phyloP scores from a whole-genome alignment of 2,113 vertebrate genomes.

The Anthoscopus minutus region DNA sequence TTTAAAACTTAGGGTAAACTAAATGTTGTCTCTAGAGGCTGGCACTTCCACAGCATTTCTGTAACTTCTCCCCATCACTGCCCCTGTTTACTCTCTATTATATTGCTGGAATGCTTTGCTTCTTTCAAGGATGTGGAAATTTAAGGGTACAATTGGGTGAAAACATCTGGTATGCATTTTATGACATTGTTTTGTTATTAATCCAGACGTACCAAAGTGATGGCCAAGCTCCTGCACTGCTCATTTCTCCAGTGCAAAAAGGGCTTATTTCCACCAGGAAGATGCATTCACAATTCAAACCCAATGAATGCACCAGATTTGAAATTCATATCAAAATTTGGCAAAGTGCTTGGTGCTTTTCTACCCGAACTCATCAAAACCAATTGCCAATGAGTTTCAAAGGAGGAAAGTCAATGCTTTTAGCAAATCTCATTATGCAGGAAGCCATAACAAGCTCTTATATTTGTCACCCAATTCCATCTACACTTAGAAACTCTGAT shows the following conservation, averaged over 20 bases:
- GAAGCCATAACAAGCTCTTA: neutral
- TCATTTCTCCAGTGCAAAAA: neutral
- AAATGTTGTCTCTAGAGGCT: neutral
- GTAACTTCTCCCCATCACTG: neutral
- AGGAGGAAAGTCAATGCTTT: neutral
- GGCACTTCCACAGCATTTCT: neutral
- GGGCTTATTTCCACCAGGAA: neutral
- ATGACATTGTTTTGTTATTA: neutral
- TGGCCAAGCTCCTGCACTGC: no score
- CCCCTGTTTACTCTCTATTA: neutral
- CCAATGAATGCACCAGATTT: neutral
- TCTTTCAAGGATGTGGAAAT: neutral
- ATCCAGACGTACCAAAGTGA: neutral
- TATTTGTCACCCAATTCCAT: neutral
- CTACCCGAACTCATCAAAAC: neutral
- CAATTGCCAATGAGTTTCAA: neutral
- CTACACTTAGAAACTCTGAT: neutral
- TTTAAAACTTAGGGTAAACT: neutral
- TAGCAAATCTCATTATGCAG: neutral
- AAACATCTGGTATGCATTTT: neutral
- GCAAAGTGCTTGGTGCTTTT: neutral
- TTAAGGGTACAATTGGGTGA: neutral
- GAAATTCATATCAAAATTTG: neutral
- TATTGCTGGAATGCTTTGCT: neutral
- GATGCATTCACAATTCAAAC: neutral